Evolutionary conservation across 2,888 invertebrate species (phyloP).

Genomic region (Lasioglossum villosulum): DNA sequence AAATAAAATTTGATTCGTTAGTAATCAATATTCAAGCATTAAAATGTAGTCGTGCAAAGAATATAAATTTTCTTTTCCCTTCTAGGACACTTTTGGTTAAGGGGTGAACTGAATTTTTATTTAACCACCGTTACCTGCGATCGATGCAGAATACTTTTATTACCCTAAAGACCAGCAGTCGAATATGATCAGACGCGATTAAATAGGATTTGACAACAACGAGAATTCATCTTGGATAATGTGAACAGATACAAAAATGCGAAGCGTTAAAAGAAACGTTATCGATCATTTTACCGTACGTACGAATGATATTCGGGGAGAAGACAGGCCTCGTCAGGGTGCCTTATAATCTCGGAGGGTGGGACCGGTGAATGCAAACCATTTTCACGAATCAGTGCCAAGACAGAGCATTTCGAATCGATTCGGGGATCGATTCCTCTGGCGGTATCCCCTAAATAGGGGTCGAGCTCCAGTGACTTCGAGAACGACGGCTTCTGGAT

Average conservation of each 20-base stretch:
- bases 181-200: background rate
- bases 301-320: background rate
- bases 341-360: background rate
- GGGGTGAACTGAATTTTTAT: too few relatives aligned
- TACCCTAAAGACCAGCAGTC: too few relatives aligned
- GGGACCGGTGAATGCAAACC: background rate
- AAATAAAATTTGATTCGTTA: too few relatives aligned
- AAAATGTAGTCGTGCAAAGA: too few relatives aligned
- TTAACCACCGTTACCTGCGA: too few relatives aligned
- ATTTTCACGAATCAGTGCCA: slow-evolving; percentile 16
- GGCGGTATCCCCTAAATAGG: slow-evolving; percentile 31
- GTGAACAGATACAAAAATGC: background rate
- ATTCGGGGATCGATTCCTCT: slow-evolving; percentile 54
- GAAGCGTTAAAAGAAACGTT: background rate
- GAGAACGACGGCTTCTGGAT: slow-evolving; percentile 57
- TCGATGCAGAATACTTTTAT: too few relatives aligned
- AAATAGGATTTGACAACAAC: background rate
- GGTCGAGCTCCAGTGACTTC: slow-evolving; percentile 57
- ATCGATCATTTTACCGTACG: background rate
- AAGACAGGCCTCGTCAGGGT: background rate
- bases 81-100: too few relatives aligned
- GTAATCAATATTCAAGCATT: too few relatives aligned
- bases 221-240: background rate
- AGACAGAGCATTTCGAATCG: slow-evolving; percentile 22
- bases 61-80: too few relatives aligned